Evolutionary conservation across 2,888 invertebrate genomes (phyloP), one percentile per base, ranked within the genome.

Genomic region (Stenchaetothrips biformis): DNA sequence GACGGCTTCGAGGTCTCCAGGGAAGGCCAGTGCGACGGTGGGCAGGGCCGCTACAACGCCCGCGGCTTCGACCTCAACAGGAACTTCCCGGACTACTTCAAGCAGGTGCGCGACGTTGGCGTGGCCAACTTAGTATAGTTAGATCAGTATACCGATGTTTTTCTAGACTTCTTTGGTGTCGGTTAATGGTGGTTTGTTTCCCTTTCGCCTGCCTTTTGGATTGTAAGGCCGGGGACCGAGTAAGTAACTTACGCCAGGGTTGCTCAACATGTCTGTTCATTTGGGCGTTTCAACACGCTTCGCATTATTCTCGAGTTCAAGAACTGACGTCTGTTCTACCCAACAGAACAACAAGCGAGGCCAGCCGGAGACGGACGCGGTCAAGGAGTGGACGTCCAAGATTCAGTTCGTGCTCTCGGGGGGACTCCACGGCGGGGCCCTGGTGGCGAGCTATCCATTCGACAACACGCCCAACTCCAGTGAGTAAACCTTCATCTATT

Each of bases 371-470:
- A 97, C 97, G 0, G 94, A 94, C 84, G 95, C 97, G 0, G 94
- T 98, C 7, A 96, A 96, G 86, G 94, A 96, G 85, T 98, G 98
- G 98, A 92, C 97, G 82, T 93, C 94, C 82, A 94, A 95, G 87
- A 95, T 94, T 81, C 96, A 96, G 87, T 98, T 98, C 86, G 95
- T 97, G 16, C 89, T 98, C 53, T 97, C 97, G 0, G 98, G 96
- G 78, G 97, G 96, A 83, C 89, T 98, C 80, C 98, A 98, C 86
- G 98, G 98, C 0, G 98, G 98, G 78, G 95, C 96, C 0, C 89
- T 98, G 82, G 98, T 99, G 18, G 98, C 97, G 78, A 97, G 97
- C 85, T 99, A 98, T 87, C 98, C 99, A 0, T 99, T 95, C 87
- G 98, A 99, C 87, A 97, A 97, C 87, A 96, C 96, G 7, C 95